phyloP scores from a whole-genome alignment of 2,113 vertebrate species.

The Aramus guarauna region DNA sequence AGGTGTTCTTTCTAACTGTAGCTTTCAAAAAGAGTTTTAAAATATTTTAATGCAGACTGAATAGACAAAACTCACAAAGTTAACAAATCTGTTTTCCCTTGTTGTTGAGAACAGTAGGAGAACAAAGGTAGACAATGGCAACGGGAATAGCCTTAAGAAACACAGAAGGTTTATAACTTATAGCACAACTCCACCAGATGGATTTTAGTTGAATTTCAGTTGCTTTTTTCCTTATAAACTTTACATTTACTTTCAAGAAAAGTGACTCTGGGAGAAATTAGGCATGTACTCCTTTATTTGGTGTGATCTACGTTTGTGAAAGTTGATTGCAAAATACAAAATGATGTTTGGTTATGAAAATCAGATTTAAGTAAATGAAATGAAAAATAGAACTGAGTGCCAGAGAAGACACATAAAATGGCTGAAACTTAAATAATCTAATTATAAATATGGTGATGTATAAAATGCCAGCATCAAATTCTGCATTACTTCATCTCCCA shows the following conservation, averaged over 20 bases:
- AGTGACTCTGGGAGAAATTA: not conserved
- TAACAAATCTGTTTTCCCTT: not conserved
- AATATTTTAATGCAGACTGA: not conserved
- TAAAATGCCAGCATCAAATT: not conserved
- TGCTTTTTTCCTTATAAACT: not conserved
- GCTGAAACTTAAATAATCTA: not conserved
- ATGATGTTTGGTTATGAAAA: constrained; percentile 13
- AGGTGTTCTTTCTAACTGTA: not conserved
- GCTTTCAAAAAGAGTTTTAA: not conserved
- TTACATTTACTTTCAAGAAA: not conserved
- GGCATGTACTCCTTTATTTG: not conserved
- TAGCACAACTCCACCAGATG: constrained; percentile 76
- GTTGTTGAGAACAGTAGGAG: not conserved
- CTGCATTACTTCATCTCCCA: not conserved
- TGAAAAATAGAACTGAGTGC: not conserved
- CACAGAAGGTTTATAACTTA: constrained; percentile 65
- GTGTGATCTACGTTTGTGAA: not conserved
- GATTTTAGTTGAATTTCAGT: constrained; percentile 76
- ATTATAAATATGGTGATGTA: not conserved
- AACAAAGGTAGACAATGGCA: not conserved
- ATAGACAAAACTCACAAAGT: not conserved
- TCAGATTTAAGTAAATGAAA: not conserved
- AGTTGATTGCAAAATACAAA: not conserved
- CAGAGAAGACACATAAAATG: not conserved
- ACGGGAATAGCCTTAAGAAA: not conserved